A percentile compares a stretch with the other conserved stretches of the same genome.
These are phyloP conservation scores for Fabriciana adippe DNA, from an alignment of 2,888 invertebrate species.

Conservation along the genomic window DNA sequence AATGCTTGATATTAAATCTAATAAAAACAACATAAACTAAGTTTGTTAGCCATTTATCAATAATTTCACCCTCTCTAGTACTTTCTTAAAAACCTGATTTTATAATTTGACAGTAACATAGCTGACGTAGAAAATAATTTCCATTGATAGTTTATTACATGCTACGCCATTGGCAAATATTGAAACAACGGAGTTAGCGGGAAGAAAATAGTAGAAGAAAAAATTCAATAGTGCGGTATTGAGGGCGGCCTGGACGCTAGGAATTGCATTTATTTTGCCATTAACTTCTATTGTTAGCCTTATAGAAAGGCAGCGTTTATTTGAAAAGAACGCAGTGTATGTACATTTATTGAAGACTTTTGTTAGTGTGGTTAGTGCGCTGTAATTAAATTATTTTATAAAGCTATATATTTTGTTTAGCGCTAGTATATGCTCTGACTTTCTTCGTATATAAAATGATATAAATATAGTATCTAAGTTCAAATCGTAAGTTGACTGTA, in stretches of 20 bases:
- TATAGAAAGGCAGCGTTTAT: constrained; percentile 18
- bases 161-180: constrained; percentile 47
- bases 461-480: too few species aligned
- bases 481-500: too few species aligned
- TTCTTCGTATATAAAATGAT: too few species aligned
- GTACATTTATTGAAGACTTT: constrained; percentile 13
- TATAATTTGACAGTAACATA: constrained; percentile 32
- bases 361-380: not conserved
- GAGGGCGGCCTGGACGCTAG: constrained; percentile 26
- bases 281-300: constrained; percentile 19
- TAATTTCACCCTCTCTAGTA: not conserved
- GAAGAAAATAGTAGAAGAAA: constrained; percentile 44
- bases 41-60: not conserved
- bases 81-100: not conserved
- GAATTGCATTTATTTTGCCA: constrained; percentile 28
- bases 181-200: constrained; percentile 43
- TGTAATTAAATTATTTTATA: constrained; percentile 3
- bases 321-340: constrained; percentile 12
- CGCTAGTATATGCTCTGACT: too few species aligned
- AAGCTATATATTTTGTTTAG: too few species aligned
- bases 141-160: constrained; percentile 50
- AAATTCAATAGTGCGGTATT: constrained; percentile 31
- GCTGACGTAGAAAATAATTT: constrained; percentile 45
- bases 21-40: not conserved
- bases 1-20: too few species aligned